phyloP scores from a whole-genome alignment of 2,113 vertebrate genomes.

The Odocoileus virginianus region DNA sequence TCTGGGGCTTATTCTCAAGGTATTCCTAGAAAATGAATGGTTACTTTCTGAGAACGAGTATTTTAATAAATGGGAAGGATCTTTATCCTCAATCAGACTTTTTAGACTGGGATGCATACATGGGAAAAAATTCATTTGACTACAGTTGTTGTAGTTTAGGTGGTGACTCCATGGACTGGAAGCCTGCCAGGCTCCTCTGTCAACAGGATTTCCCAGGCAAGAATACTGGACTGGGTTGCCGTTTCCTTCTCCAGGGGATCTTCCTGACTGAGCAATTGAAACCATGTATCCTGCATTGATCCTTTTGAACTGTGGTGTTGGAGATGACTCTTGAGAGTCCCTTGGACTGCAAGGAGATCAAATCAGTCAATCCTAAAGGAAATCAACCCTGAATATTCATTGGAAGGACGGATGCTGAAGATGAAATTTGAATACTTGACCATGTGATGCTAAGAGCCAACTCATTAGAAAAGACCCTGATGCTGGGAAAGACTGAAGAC shows the following conservation, averaged over 20 bases:
- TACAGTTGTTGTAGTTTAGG: not conserved
- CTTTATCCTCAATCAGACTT: not conserved
- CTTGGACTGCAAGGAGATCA: not conserved
- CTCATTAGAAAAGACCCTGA: not conserved
- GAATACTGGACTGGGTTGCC: not conserved
- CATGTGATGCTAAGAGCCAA: not conserved
- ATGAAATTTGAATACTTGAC: not conserved
- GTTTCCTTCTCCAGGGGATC: not conserved
- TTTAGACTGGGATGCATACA: not conserved
- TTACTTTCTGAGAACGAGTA: not conserved
- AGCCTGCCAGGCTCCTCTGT: not conserved
- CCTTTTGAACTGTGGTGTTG: not conserved
- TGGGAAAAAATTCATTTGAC: not conserved
- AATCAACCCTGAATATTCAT: not conserved
- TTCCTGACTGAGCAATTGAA: rapidly evolving
- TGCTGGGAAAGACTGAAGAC: not conserved
- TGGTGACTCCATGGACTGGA: not conserved
- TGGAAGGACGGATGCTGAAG: not conserved
- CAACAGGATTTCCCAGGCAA: not conserved
- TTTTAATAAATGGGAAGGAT: not conserved
- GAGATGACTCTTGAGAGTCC: not conserved
- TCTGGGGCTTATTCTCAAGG: not conserved
- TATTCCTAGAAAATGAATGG: not conserved
- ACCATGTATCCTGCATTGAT: not conserved
- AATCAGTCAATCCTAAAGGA: not conserved